phyloP scores from a whole-genome alignment of 2,113 vertebrate genomes.

The Puntigrus tetrazona region DNA sequence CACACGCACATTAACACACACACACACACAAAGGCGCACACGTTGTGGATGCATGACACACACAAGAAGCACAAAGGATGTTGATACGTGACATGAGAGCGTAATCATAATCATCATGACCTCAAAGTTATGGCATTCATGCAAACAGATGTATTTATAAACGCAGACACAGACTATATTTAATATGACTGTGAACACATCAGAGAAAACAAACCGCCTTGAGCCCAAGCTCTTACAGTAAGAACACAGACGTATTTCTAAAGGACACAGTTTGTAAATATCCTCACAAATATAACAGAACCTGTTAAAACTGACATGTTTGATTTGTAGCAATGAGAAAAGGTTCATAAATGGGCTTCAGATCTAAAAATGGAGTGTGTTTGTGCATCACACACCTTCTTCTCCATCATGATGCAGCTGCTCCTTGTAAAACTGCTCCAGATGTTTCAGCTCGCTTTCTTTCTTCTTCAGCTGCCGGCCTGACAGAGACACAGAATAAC shows the following conservation, averaged over 20 bases:
- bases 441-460: slow-evolving; percentile 79
- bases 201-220: neutral
- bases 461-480: slow-evolving; percentile 81
- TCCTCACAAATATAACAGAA: neutral
- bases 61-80: neutral
- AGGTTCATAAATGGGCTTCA: neutral
- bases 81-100: neutral
- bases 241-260: neutral
- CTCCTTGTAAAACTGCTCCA: slow-evolving; percentile 84
- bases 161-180: neutral
- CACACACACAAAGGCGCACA: too few species aligned
- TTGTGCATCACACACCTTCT: slow-evolving; percentile 77
- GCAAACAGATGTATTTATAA: slow-evolving; percentile 2
- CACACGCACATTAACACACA: too few species aligned
- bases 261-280: neutral
- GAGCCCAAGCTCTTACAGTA: neutral
- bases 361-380: neutral
- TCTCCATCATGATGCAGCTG: slow-evolving; percentile 86
- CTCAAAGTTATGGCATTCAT: neutral
- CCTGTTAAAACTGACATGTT: neutral
- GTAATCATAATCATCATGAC: neutral
- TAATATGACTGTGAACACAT: neutral
- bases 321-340: neutral
- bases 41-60: too few species aligned
- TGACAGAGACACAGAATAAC: slow-evolving; percentile 59